Base-by-base conservation (phyloP, 2,888 invertebrate genomes). In the Muschampia staudingeri region DNA sequence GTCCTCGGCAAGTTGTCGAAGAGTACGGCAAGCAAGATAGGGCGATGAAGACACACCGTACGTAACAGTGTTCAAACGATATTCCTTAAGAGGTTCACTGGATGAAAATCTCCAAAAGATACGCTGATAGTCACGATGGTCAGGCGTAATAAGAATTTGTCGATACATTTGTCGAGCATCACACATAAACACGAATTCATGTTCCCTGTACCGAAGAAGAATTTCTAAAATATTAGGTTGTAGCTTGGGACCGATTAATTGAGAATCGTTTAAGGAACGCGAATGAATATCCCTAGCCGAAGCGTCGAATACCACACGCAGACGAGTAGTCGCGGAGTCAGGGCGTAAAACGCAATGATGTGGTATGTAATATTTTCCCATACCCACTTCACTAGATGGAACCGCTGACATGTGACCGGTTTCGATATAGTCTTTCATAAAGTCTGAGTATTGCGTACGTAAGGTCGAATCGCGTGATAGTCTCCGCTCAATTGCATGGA, bases 91-190 rank as follows among this genome's bases (percentile, higher is more conserved):
- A 8, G 79, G 82, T n/a, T 82, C 73, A 25, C n/a, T 42, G 9
- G 67, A 65, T 19, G 79, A 30, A 25, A 52, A 42, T 44, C 83
- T 75, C 83, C 83, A 85, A 14, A 85, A 67, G 19, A 85, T 83
- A 19, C 83, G 82, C 52, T 83, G 83, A 76, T 76, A 83, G 12
- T 77, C 70, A 40, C 82, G 82, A 82, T 82, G 76, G 65, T 76
- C 76, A 40, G 78, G 70, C 5, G 72, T 34, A 16, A 85, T 67
- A 12, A 78, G 25, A 78, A 85, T 83, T 65, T 83, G 85, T 16
- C 83, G 71, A 44, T 84, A 84, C 84, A 84, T 84, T 70, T 83
- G 82, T 19, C 84, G 70, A 8, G 82, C 78, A 42, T 85, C 84
- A 52, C 81, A 73, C 76, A 78, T 85, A 72, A 85, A 82, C 14